Conservation (phyloP, 2,888 invertebrate species). For the Amphimallon solstitiale region DNA sequence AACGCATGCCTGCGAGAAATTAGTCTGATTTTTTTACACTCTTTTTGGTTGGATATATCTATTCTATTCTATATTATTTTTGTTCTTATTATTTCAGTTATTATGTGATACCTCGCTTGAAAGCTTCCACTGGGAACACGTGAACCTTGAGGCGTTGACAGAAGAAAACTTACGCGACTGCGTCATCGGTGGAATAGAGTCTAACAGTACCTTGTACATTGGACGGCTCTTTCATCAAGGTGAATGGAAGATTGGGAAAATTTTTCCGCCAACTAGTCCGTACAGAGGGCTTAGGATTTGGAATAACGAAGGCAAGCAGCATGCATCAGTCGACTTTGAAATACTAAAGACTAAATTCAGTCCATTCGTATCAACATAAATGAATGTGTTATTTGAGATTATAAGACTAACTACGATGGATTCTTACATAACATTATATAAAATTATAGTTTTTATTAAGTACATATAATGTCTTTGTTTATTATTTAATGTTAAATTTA, state of each 20-base stretch:
- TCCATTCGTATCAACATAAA: too few species aligned
- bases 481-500: too few species aligned
- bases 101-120: neutral
- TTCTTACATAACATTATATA: too few species aligned
- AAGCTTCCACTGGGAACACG: slow-evolving; percentile 8
- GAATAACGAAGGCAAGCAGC: neutral
- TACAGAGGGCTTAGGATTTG: slow-evolving; percentile 14
- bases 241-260: slow-evolving; percentile 26
- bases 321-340: neutral
- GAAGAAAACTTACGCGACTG: neutral
- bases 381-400: too few species aligned
- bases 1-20: too few species aligned
- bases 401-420: too few species aligned
- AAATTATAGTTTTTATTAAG: too few species aligned
- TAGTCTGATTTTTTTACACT: too few species aligned
- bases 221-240: slow-evolving; percentile 26
- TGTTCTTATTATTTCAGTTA: neutral
- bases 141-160: neutral
- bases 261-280: slow-evolving; percentile 4
- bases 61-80: too few species aligned
- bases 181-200: slow-evolving; percentile 20
- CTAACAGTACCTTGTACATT: slow-evolving; percentile 3
- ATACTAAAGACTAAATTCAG: neutral
- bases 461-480: too few species aligned
- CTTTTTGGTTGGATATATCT: too few species aligned